Evolutionary conservation across 2,113 vertebrate species (phyloP).

Genomic region (Rhizomys pruinosus): DNA sequence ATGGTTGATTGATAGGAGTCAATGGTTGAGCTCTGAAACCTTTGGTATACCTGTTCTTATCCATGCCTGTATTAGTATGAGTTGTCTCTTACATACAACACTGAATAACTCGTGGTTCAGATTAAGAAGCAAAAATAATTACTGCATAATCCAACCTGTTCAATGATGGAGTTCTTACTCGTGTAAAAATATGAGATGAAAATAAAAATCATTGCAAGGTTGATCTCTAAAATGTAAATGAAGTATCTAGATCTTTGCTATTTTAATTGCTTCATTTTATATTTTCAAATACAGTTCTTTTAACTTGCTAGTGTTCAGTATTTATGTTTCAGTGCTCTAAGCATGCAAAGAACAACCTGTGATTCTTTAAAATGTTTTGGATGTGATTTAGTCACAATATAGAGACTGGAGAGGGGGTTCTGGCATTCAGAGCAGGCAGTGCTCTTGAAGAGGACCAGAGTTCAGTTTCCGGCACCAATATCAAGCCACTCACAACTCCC

Average conservation of each 20-base stretch:
- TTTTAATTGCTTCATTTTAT: background rate
- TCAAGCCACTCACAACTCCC: too few relatives aligned
- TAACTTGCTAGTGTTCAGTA: background rate
- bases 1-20: background rate
- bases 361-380: background rate
- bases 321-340: background rate
- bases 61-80: background rate
- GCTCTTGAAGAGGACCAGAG: background rate
- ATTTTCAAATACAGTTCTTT: background rate
- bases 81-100: background rate
- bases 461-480: too few relatives aligned
- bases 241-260: background rate
- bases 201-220: background rate
- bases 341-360: background rate
- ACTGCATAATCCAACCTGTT: background rate
- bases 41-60: background rate
- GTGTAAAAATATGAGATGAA: background rate
- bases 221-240: background rate
- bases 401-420: background rate
- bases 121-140: background rate
- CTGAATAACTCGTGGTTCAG: background rate
- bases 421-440: background rate
- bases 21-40: background rate
- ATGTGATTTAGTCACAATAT: background rate
- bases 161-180: background rate